A percentile compares a stretch with the other conserved stretches of the same genome.
These are phyloP conservation scores for Caenorhabditis plicata DNA, from an alignment of 2,888 invertebrate genomes.

Conservation along the genomic window DNA sequence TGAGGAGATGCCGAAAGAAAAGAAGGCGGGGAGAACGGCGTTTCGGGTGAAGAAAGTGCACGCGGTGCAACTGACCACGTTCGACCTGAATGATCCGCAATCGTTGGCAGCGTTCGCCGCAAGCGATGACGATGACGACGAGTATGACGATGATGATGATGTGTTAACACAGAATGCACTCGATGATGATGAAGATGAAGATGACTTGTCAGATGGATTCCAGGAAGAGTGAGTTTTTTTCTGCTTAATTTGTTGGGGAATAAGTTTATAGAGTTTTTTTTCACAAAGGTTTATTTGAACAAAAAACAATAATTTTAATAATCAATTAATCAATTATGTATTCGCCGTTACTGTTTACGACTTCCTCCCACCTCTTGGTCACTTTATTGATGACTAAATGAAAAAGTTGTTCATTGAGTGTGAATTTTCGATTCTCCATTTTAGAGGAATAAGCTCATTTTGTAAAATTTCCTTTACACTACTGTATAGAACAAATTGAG, in stretches of 20 bases:
- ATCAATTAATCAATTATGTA: no score
- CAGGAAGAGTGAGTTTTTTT: slow-evolving; percentile 29
- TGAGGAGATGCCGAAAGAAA: slow-evolving; percentile 33
- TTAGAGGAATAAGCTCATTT: no score
- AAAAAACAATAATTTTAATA: no score
- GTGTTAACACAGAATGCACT: slow-evolving; percentile 38
- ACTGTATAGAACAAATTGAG: no score
- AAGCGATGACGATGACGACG: slow-evolving; percentile 39
- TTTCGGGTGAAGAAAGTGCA: slow-evolving; percentile 44
- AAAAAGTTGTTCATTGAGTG: background rate
- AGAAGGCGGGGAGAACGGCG: slow-evolving; percentile 14
- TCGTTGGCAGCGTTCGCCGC: slow-evolving; percentile 34
- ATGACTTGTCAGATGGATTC: slow-evolving; percentile 25
- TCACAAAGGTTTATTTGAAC: no score
- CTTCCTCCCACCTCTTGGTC: no score
- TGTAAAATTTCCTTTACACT: no score
- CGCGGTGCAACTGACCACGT: slow-evolving; percentile 50
- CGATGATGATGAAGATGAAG: slow-evolving; percentile 41
- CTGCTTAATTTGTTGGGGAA: no score
- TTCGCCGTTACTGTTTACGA: no score
- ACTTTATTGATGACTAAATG: no score
- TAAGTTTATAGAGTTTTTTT: no score
- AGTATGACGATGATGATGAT: slow-evolving; percentile 40
- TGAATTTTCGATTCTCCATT: background rate
- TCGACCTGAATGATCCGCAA: slow-evolving; percentile 55